A percentile compares a stretch with the other conserved stretches of the same genome.
Evolutionary conservation across 2,888 invertebrate genomes (phyloP).

Genomic region (Chesias legatella): DNA sequence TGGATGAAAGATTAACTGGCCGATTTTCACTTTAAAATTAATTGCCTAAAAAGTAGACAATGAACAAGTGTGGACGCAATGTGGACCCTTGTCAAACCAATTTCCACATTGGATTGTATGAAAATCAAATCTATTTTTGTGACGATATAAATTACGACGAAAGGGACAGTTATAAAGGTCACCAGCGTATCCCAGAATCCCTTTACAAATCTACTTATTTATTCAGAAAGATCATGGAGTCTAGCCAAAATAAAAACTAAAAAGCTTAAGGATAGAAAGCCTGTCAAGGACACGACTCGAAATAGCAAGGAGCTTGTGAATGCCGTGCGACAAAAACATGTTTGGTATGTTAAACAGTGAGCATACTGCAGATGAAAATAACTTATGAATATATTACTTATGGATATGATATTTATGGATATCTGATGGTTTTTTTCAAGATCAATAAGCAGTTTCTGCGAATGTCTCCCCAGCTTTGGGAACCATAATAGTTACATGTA

Average conservation of each 20-base stretch:
- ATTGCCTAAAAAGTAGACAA: conserved; percentile 12
- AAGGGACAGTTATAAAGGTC: background rate
- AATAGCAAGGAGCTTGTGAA: conserved; percentile 10
- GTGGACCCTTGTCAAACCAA: conserved; percentile 4
- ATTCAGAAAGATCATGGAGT: conserved; percentile 6
- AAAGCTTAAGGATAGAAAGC: conserved; percentile 4
- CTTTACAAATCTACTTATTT: conserved; percentile 2
- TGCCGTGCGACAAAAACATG: conserved; percentile 21
- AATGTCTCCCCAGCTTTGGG: no score
- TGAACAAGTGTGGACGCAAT: conserved; percentile 9
- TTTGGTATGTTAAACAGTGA: conserved; percentile 7
- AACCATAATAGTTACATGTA: no score
- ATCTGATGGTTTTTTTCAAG: no score
- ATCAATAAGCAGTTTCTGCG: no score
- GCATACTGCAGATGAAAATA: conserved; percentile 5
- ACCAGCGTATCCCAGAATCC: background rate
- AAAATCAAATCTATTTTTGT: background rate
- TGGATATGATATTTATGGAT: background rate
- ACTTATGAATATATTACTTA: background rate
- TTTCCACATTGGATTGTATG: background rate
- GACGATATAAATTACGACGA: conserved; percentile 3
- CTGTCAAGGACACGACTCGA: conserved; percentile 21
- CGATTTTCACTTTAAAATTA: conserved; percentile 18
- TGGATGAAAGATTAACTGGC: conserved; percentile 20
- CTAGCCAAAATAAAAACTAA: conserved; percentile 11